Evolutionary conservation across 1,140 invertebrate species (phyloP).

Genomic region (Drosophila pectinifera): DNA sequence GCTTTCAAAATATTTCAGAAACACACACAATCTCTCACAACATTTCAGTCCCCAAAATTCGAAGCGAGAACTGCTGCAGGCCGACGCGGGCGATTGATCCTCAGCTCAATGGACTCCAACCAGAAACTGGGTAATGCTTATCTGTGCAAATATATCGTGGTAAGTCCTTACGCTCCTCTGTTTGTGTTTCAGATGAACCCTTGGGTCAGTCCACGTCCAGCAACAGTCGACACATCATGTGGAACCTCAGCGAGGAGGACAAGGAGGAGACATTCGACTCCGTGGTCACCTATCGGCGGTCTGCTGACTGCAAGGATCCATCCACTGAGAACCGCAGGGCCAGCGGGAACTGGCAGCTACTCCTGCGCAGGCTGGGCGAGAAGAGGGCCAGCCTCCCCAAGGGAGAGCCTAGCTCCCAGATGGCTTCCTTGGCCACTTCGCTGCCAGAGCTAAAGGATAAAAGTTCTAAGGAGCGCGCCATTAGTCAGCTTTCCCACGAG

Average conservation of each 20-base stretch:
- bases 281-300: conserved; percentile 37
- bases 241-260: conserved; percentile 52
- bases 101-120: conserved; percentile 40
- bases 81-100: neutral
- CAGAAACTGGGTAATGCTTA: conserved; percentile 39
- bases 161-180: neutral
- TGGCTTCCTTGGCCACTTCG: conserved; percentile 15
- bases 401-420: neutral
- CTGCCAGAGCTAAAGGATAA: conserved; percentile 26
- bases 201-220: conserved; percentile 37
- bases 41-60: conserved; percentile 21
- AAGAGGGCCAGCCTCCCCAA: neutral
- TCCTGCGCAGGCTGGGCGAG: neutral
- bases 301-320: neutral
- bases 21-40: conserved; percentile 12
- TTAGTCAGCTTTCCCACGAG: conserved; percentile 51
- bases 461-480: conserved; percentile 12
- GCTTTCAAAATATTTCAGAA: neutral
- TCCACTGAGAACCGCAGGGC: neutral
- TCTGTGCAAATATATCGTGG: too few relatives aligned
- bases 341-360: neutral
- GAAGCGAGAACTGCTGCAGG: conserved; percentile 9
- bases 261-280: conserved; percentile 52
- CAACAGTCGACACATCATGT: conserved; percentile 64
- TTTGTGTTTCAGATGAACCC: conserved; percentile 24